These are phyloP conservation scores for Andrena trimmerana DNA, from an alignment of 2,888 invertebrate species.

Conservation along the genomic window DNA sequence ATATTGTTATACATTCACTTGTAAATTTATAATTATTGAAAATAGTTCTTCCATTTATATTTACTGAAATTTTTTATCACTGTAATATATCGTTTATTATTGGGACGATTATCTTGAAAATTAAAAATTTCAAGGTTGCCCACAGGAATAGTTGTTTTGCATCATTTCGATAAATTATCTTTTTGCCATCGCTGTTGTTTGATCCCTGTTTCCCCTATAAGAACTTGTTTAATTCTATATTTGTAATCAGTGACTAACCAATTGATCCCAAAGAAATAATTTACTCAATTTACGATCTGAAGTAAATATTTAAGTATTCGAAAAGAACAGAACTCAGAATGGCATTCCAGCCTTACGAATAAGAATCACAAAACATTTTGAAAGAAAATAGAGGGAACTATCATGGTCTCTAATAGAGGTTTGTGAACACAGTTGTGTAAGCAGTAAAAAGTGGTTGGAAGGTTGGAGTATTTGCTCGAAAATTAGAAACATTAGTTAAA, in stretches of 20 bases:
- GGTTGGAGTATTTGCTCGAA: constrained; percentile 13
- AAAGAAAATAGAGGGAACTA: background rate
- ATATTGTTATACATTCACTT: background rate
- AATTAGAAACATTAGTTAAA: constrained; percentile 22
- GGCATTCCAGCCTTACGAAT: too few relatives aligned
- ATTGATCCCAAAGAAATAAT: background rate
- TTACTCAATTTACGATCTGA: background rate
- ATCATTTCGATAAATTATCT: background rate
- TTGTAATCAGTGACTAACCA: background rate
- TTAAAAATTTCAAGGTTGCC: background rate
- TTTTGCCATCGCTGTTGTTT: background rate
- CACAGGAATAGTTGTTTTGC: too few relatives aligned
- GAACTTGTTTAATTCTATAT: background rate
- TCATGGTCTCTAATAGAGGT: background rate
- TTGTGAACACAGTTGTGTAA: background rate
- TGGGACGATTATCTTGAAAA: background rate
- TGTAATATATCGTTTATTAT: background rate
- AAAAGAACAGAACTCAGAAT: too few relatives aligned
- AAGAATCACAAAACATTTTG: too few relatives aligned
- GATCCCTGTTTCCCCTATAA: background rate
- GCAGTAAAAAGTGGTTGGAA: constrained; percentile 5
- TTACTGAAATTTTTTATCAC: background rate
- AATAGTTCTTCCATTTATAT: background rate
- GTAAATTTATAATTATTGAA: background rate
- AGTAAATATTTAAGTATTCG: background rate